phyloP scores from a whole-genome alignment of 1,140 invertebrate species.

The Drosophila eugracilis region DNA sequence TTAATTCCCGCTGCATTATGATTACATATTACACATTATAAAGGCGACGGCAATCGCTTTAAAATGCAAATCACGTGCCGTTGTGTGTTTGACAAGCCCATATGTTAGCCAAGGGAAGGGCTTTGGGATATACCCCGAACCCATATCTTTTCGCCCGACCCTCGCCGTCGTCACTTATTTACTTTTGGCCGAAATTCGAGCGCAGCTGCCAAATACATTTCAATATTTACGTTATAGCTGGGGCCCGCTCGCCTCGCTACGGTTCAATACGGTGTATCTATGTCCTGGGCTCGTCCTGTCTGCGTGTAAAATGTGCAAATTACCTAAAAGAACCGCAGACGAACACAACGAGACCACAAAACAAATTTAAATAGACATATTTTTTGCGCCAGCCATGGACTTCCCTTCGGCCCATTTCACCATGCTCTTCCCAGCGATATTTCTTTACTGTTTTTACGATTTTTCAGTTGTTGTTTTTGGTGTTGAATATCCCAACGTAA shows the following conservation, averaged over 20 bases:
- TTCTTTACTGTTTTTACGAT: slow-evolving; percentile 63
- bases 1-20: slow-evolving; percentile 76
- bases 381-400: slow-evolving; percentile 61
- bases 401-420: slow-evolving; percentile 9
- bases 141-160: slow-evolving; percentile 1
- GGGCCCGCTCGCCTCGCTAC: not conserved
- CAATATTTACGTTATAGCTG: slow-evolving; percentile 80
- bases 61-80: slow-evolving; percentile 77
- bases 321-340: slow-evolving; percentile 83
- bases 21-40: slow-evolving; percentile 77
- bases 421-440: slow-evolving; percentile 31
- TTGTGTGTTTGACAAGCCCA: slow-evolving; percentile 44
- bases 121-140: not conserved
- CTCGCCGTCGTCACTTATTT: slow-evolving; percentile 59
- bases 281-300: slow-evolving; percentile 42
- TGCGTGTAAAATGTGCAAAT: slow-evolving; percentile 83
- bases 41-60: slow-evolving; percentile 50
- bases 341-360: slow-evolving; percentile 83
- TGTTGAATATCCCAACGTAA: slow-evolving; percentile 74
- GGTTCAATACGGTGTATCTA: slow-evolving; percentile 61
- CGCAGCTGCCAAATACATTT: slow-evolving; percentile 82
- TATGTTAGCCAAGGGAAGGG: slow-evolving; percentile 48
- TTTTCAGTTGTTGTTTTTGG: slow-evolving; percentile 59
- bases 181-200: slow-evolving; percentile 73
- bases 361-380: slow-evolving; percentile 84